A percentile compares a stretch with the other conserved stretches of the same genome.
These are phyloP conservation scores for Theristicus caerulescens DNA, from an alignment of 2,113 vertebrate genomes.

Conservation along the genomic window DNA sequence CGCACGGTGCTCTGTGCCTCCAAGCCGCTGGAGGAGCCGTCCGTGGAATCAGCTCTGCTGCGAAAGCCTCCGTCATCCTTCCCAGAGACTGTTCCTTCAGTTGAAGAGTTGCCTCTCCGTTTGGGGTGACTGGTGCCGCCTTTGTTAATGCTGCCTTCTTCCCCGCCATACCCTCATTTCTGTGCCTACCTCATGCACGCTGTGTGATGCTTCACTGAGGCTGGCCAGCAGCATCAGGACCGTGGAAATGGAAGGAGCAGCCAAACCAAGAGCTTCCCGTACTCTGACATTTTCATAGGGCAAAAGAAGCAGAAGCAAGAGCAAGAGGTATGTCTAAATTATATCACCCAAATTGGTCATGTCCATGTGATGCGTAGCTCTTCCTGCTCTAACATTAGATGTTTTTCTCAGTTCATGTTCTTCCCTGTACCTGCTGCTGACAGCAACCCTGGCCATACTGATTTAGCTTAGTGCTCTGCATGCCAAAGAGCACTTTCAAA, in stretches of 20 bases:
- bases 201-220: neutral
- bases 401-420: neutral
- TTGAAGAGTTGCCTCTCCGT: rapidly evolving
- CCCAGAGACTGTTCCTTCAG: neutral
- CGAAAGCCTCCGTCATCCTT: neutral
- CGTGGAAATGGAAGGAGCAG: neutral
- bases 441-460: neutral
- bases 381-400: neutral
- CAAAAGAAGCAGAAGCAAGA: neutral
- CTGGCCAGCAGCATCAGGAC: neutral
- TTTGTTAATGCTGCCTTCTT: neutral
- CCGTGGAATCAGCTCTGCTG: neutral
- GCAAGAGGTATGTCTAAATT: neutral
- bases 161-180: neutral
- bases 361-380: too few relatives aligned
- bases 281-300: neutral
- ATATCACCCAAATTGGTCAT: neutral
- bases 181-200: neutral
- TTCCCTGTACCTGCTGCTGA: neutral
- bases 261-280: neutral
- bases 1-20: too few relatives aligned
- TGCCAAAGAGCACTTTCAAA: neutral
- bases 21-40: neutral
- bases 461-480: neutral
- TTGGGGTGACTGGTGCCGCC: neutral